Percentiles rank a stretch among this genome's conserved stretches.
Conservation (phyloP, 2,797 vertebrate genomes). For the Crocodylus rhombifer region DNA sequence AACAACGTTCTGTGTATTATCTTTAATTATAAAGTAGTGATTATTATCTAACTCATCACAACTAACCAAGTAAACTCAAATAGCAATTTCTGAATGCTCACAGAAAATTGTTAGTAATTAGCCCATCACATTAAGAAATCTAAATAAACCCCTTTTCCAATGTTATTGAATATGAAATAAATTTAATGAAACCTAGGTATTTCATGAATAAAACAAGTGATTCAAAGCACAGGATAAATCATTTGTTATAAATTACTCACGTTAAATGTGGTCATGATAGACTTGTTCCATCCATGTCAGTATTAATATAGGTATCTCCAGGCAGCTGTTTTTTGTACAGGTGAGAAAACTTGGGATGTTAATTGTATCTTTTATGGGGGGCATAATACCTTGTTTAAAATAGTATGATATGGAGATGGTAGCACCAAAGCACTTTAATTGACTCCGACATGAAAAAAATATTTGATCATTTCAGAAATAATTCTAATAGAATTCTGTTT, state of each 20-base stretch:
- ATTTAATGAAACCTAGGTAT: conserved; percentile 32
- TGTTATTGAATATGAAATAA: conserved; percentile 31
- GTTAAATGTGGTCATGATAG: conserved; percentile 21
- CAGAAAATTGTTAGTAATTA: conserved; percentile 10
- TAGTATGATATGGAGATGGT: neutral
- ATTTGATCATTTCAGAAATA: conserved; percentile 33
- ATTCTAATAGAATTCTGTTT: conserved; percentile 76
- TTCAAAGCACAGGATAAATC: conserved; percentile 42
- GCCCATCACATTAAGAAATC: neutral
- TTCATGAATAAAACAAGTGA: conserved; percentile 40
- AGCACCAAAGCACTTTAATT: conserved; percentile 25
- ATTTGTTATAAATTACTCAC: conserved; percentile 35
- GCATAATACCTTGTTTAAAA: neutral
- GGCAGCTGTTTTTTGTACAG: neutral
- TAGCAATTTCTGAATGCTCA: neutral
- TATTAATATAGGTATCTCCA: conserved; percentile 50
- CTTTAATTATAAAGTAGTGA: neutral
- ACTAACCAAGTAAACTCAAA: neutral
- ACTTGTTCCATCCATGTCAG: conserved; percentile 56
- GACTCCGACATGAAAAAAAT: neutral
- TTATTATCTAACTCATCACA: neutral
- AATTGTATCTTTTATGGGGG: neutral
- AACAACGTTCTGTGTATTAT: neutral
- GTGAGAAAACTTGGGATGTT: conserved; percentile 10
- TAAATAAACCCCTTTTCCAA: neutral